Percentiles rank a stretch among this genome's conserved stretches.
Conservation (phyloP, 2,113 vertebrate genomes). For the Sterrhoptilus dennistouni region DNA sequence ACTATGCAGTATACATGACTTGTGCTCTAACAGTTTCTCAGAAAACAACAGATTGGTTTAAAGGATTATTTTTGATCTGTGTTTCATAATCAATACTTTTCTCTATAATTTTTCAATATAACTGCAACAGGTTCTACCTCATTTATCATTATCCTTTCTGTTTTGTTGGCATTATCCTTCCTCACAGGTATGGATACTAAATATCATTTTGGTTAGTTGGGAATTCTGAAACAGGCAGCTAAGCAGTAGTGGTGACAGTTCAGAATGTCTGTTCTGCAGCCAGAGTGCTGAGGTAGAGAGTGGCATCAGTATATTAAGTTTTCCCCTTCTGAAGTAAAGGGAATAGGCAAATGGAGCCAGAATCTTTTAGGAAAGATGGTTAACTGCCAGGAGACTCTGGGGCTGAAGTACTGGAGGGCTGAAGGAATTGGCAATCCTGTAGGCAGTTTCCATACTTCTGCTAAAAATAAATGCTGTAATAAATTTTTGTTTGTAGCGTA, state of each 20-base stretch:
- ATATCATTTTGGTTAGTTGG: not conserved
- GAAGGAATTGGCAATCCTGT: not conserved
- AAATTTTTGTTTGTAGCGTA: not conserved
- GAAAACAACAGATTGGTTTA: not conserved
- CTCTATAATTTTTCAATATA: not conserved
- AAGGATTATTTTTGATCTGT: not conserved
- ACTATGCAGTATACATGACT: not conserved
- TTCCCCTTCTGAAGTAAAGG: slow-evolving; percentile 52
- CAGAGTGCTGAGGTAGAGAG: slow-evolving; percentile 45
- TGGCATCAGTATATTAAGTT: slow-evolving; percentile 40
- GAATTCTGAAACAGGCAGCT: not conserved
- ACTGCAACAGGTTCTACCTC: not conserved
- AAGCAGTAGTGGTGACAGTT: not conserved
- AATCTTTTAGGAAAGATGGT: slow-evolving; percentile 64
- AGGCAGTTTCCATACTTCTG: slow-evolving; percentile 45
- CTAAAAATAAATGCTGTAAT: slow-evolving; percentile 45
- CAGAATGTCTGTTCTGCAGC: not conserved
- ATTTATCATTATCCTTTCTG: not conserved
- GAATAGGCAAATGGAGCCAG: slow-evolving; percentile 30
- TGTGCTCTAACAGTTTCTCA: not conserved
- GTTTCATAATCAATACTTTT: not conserved
- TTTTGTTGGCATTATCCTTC: not conserved
- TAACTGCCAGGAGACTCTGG: slow-evolving; percentile 41
- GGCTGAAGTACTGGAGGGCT: not conserved
- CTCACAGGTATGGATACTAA: not conserved